Conservation (phyloP, 2,888 invertebrate genomes). For the Apodemia hepburni region DNA sequence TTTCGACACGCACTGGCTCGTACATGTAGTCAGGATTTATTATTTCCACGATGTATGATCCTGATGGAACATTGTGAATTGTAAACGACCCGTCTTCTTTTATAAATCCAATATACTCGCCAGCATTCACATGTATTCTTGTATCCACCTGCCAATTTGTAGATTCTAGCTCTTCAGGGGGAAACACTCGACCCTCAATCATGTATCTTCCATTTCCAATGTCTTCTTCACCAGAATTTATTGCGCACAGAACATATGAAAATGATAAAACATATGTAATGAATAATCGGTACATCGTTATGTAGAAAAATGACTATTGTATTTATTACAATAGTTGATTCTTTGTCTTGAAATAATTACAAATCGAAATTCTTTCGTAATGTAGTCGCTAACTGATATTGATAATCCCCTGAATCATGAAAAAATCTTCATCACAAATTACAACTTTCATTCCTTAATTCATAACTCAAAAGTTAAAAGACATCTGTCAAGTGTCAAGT, state of each 20-base stretch:
- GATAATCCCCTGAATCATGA: neutral
- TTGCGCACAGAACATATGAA: constrained; percentile 39
- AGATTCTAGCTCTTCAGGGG: constrained; percentile 81
- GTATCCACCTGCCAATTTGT: constrained; percentile 89
- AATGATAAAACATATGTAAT: constrained; percentile 20
- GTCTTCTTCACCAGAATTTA: constrained; percentile 58
- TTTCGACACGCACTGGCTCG: constrained; percentile 97
- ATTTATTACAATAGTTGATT: neutral
- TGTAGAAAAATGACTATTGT: neutral
- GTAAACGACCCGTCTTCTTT: constrained; percentile 95
- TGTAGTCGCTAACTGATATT: neutral
- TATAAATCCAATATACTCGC: constrained; percentile 92
- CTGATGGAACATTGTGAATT: constrained; percentile 92
- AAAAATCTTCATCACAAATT: too few species aligned
- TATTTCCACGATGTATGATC: constrained; percentile 96
- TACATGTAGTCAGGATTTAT: constrained; percentile 94
- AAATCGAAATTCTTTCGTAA: neutral
- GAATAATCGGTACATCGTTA: constrained; percentile 25
- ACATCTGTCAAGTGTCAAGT: too few species aligned
- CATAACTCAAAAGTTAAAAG: too few species aligned
- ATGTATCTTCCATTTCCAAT: constrained; percentile 80
- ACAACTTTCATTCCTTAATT: too few species aligned
- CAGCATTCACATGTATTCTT: constrained; percentile 91
- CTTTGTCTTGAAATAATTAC: neutral
- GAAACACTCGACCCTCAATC: constrained; percentile 91